phyloP scores from a whole-genome alignment of 2,888 invertebrate genomes.

The Helobdella robusta region DNA sequence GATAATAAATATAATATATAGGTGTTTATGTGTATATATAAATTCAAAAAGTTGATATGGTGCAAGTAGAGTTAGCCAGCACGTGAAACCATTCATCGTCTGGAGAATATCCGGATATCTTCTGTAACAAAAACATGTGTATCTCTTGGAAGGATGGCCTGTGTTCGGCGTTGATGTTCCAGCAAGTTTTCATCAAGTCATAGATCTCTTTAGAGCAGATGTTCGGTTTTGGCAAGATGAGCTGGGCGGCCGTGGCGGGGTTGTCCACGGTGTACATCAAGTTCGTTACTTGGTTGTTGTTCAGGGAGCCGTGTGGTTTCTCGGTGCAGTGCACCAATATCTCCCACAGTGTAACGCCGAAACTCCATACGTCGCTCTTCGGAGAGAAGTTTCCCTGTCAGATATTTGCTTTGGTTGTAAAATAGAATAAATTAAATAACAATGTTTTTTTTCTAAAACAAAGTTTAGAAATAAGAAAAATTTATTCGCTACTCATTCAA shows the following conservation, averaged over 20 bases:
- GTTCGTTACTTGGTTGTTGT: neutral
- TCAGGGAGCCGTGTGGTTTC: neutral
- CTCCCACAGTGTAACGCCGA: conserved; percentile 21
- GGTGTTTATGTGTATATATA: no score
- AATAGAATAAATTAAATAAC: neutral
- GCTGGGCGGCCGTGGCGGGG: neutral
- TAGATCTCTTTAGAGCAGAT: conserved; percentile 81
- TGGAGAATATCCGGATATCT: conserved; percentile 33
- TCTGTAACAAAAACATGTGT: conserved; percentile 61
- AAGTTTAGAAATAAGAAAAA: neutral
- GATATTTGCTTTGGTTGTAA: neutral
- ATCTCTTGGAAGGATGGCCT: conserved; percentile 78
- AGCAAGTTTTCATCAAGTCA: conserved; percentile 75
- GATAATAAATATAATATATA: no score
- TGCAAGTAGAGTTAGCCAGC: no score
- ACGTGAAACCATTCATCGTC: conserved; percentile 14
- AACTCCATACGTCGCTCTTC: conserved; percentile 15
- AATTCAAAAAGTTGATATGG: no score
- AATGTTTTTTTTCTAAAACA: neutral
- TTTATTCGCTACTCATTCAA: neutral
- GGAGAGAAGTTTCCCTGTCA: conserved; percentile 17
- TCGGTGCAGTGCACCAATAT: conserved; percentile 8
- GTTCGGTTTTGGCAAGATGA: conserved; percentile 65
- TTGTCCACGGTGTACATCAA: neutral
- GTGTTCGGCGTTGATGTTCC: conserved; percentile 71